phyloP scores from a whole-genome alignment of 2,113 vertebrate genomes.

The Anhinga anhinga region DNA sequence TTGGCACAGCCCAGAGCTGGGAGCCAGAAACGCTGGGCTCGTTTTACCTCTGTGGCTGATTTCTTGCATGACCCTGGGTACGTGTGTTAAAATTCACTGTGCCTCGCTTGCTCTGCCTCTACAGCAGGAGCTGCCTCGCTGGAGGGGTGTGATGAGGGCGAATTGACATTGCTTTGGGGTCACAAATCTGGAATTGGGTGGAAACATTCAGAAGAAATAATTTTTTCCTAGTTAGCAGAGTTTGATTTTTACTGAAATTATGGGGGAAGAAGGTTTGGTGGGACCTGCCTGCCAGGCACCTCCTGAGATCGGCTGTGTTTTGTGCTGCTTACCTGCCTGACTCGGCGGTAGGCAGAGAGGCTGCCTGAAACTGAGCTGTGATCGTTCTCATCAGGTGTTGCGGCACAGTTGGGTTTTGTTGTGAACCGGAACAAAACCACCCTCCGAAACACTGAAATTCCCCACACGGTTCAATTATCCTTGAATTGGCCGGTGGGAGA shows the following conservation, averaged over 20 bases:
- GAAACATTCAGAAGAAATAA: background rate
- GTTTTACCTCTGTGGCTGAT: background rate
- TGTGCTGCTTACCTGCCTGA: background rate
- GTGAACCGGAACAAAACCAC: conserved; percentile 8
- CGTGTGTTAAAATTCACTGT: background rate
- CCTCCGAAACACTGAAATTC: conserved; percentile 19
- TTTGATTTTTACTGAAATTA: background rate
- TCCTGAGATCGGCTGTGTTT: rapidly evolving
- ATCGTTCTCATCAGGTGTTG: background rate
- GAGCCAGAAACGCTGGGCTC: background rate
- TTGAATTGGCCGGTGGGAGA: conserved; percentile 18
- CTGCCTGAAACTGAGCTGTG: background rate
- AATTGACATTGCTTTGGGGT: background rate
- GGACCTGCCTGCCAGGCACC: background rate
- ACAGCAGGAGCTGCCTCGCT: background rate
- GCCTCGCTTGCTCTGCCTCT: background rate
- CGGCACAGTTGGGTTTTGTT: background rate
- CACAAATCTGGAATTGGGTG: background rate
- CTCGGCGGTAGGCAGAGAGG: background rate
- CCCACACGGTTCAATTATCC: background rate
- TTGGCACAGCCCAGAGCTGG: background rate
- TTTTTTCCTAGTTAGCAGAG: background rate
- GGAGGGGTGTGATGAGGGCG: background rate
- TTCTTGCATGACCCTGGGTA: background rate
- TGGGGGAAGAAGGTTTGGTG: background rate